These are phyloP conservation scores for Drosophila meridionalis DNA, from an alignment of 2,888 invertebrate species.

Conservation along the genomic window DNA sequence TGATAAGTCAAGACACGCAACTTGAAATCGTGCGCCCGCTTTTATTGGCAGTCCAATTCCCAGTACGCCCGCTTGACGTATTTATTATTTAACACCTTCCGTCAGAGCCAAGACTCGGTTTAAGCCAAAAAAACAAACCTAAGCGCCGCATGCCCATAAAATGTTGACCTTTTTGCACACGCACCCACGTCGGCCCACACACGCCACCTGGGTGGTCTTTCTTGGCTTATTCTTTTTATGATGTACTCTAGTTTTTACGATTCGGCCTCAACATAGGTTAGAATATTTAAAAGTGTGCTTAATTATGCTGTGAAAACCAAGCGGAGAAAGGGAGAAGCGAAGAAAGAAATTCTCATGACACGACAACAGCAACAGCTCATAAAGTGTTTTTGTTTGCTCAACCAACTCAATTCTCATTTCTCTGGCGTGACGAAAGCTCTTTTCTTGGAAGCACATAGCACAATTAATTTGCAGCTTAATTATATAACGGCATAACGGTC, in stretches of 20 bases:
- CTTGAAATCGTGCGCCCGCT: constrained; percentile 48
- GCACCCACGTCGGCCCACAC: constrained; percentile 24
- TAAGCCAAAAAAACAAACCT: constrained; percentile 17
- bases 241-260: constrained; percentile 70
- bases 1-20: constrained; percentile 71
- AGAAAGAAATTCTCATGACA: constrained; percentile 36
- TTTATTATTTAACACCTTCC: constrained; percentile 77
- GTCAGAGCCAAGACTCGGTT: constrained; percentile 6
- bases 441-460: constrained; percentile 11
- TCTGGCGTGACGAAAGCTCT: constrained; percentile 28
- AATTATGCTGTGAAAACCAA: constrained; percentile 62
- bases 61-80: constrained; percentile 51
- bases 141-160: constrained; percentile 68
- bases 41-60: constrained; percentile 63
- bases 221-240: constrained; percentile 45
- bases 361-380: constrained; percentile 35
- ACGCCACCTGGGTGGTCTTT: constrained; percentile 58
- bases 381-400: constrained; percentile 38
- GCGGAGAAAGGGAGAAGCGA: constrained; percentile 2
- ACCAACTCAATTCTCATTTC: constrained; percentile 18
- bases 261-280: constrained; percentile 64
- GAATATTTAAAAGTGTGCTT: constrained; percentile 77
- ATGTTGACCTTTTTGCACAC: constrained; percentile 70
- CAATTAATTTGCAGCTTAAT: constrained; percentile 24
- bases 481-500: constrained; percentile 9